Base-by-base conservation (phyloP, 1,140 invertebrate genomes). In the Drosophila carrolli region DNA sequence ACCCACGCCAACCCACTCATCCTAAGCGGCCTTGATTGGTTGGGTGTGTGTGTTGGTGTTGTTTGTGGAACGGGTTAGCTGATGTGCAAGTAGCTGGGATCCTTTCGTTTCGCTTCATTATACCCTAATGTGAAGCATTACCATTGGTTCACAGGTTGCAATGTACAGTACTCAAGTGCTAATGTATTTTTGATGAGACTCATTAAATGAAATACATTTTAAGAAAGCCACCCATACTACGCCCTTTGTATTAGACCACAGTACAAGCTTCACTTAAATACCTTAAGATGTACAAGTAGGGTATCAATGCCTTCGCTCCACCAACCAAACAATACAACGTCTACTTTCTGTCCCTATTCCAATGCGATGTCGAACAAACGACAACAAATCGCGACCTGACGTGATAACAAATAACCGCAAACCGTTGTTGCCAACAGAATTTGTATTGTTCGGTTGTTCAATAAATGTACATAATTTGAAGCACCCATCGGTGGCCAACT, bases 381-480 rank as follows among this genome's bases (percentile, higher is more conserved):
- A 62, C 63, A 56, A 73, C 75, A 82, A 86, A 86, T 88, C 83
- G 71, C 67, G 70, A 63, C 62, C 75, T 89, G 83, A 88, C 83
- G 83, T 88, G 83, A 88, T 88, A 88, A 88, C 75, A 83, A 88
- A 88, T 89, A 88, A 88, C 84, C 79, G 65, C 83, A 88, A 89
- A 71, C 53, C 38, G 65, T 78, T 86, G 74, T 82, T 81, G 68
- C 79, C 71, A 73, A 82, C 79, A 67, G 61, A 73, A 81, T 61
- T 65, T 71, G 50, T 80, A 75, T 62, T 62, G 63, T 74, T 46
- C 35, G 65, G 46, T 68, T 72, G 58, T 71, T 81, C 76, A 83
- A 89, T 88, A 86, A 88, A 88, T 82, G 79, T 78, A 79, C 75
- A 85, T 85, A 81, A 85, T 85, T 85, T 78, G 67, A 68, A 76